Evolutionary conservation across 2,797 vertebrate genomes (phyloP), one percentile per base, ranked within the genome.

Genomic region (Clarias fuscus): DNA sequence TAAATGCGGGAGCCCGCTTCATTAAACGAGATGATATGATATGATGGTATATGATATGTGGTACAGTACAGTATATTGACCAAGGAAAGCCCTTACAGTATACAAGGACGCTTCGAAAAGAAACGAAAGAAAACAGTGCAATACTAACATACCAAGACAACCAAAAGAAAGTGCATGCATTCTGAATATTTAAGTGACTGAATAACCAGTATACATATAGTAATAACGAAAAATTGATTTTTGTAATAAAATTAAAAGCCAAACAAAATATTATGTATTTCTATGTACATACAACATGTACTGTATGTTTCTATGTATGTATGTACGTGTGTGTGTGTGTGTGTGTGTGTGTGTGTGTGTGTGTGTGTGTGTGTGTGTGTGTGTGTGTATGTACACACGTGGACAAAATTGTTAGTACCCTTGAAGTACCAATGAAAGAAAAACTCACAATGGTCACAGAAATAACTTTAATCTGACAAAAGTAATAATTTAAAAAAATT

Each of bases 81-180:
- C 14, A 48, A 58, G 8, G 27, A 22, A 64, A 59, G 48, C 53
- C 40, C 59, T 58, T 48, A 20, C 37, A 83, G 43, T 58, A 62
- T 43, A 62, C 37, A 82, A 82, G 86, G 68, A 82, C 59, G 6
- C 48, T 40, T 76, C 22, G 37, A 48, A 64, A 61, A 82, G 62
- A 84, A 82, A 83, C n/a, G 22, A 22, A 86, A 88, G 76, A 84
- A 70, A 70, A 48, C 83, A 91, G 87, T 89, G 93, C 93, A 94
- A 93, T 93, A 93, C 90, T 88, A 91, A 88, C 83, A 88, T 85
- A 92, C 86, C 85, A 88, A 90, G 86, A 89, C 87, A 92, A 94
- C 91, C 93, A 92, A 93, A 93, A 91, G 89, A 93, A 93, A 89
- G 91, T 94, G 94, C 94, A 95, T 95, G 94, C 91, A 89, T 92